Conservation (phyloP, 2,888 invertebrate species). For the Andrena trimmerana region DNA sequence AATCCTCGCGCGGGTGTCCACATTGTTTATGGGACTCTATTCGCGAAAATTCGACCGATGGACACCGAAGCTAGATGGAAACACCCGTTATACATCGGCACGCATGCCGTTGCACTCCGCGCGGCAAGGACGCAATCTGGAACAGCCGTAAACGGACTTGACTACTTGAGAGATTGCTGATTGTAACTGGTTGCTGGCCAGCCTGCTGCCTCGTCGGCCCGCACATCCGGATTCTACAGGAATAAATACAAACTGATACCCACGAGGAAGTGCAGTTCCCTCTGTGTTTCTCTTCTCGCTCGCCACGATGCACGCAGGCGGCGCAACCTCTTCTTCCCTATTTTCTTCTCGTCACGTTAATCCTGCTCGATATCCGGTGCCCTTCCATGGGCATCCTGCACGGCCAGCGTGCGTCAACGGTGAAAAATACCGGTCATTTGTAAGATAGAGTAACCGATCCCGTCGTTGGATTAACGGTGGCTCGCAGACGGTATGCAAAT, state of each 20-base stretch:
- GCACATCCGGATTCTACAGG: slow-evolving; percentile 64
- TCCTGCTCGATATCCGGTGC: slow-evolving; percentile 9
- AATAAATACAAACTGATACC: slow-evolving; percentile 52
- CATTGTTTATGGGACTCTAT: no score
- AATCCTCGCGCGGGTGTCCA: no score
- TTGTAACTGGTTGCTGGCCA: slow-evolving; percentile 60
- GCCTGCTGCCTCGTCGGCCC: slow-evolving; percentile 44
- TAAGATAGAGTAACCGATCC: slow-evolving; percentile 4
- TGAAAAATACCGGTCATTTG: slow-evolving; percentile 37
- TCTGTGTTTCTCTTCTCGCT: slow-evolving; percentile 35
- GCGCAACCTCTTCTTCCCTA: not conserved
- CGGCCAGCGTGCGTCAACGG: not conserved
- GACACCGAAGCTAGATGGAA: slow-evolving; percentile 7
- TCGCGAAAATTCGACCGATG: not conserved
- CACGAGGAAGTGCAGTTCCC: slow-evolving; percentile 50
- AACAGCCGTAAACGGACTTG: slow-evolving; percentile 70
- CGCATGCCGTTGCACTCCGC: slow-evolving; percentile 59
- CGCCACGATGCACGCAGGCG: slow-evolving; percentile 15
- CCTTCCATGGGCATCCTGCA: slow-evolving; percentile 6
- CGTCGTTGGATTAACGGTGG: slow-evolving; percentile 30
- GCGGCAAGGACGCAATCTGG: slow-evolving; percentile 72
- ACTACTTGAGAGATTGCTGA: slow-evolving; percentile 68
- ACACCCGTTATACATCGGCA: slow-evolving; percentile 56
- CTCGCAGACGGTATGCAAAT: slow-evolving; percentile 21
- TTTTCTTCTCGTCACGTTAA: not conserved